Conservation (phyloP, 2,113 vertebrate genomes). For the Coracopsis vasa region DNA sequence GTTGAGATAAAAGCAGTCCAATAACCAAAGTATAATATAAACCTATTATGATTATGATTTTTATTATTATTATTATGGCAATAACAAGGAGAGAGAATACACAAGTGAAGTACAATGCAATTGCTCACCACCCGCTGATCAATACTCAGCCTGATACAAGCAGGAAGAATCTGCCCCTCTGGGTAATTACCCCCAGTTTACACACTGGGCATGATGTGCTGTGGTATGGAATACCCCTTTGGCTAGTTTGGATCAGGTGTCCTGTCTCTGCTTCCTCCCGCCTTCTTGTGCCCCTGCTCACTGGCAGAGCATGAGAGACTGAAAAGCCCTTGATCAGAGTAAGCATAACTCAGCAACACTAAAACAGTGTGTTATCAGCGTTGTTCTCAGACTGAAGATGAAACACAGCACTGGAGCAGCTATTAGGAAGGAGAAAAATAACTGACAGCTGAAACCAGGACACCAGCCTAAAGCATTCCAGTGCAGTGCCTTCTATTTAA, state of each 20-base stretch:
- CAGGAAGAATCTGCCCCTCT: neutral
- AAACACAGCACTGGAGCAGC: neutral
- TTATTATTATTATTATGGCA: neutral
- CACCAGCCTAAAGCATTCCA: neutral
- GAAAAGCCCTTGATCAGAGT: neutral
- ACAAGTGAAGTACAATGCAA: neutral
- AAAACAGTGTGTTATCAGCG: neutral
- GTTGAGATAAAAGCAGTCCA: neutral
- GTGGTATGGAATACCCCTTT: neutral
- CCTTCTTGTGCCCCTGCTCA: neutral
- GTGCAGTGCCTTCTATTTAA: neutral
- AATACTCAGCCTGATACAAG: neutral
- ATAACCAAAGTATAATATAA: neutral
- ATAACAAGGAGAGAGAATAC: neutral
- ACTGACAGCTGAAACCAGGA: neutral
- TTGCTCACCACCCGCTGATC: neutral
- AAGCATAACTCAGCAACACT: neutral
- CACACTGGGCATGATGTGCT: neutral
- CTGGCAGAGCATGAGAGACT: neutral
- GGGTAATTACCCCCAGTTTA: neutral
- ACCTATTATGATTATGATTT: neutral
- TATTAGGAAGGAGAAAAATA: neutral
- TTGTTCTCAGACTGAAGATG: neutral
- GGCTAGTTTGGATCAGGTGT: neutral
- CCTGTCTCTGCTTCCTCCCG: neutral